Evolutionary conservation across 2,888 invertebrate species (phyloP), one percentile per base, ranked within the genome.

Genomic region (Netelia fuscicornis): DNA sequence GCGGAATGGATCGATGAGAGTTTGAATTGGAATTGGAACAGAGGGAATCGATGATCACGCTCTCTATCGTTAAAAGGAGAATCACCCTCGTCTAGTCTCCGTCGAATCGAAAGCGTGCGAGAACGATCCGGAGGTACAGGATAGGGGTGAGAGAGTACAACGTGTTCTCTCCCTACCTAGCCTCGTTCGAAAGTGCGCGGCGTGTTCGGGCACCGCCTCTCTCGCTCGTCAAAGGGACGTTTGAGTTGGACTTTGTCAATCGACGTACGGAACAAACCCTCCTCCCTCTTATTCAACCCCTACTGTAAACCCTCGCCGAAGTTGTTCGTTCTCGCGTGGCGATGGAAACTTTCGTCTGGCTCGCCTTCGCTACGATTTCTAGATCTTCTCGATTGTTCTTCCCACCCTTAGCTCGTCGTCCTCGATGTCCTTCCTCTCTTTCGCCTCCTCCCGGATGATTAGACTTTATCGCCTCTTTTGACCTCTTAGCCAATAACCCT

Each of bases 211-310:
- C 3, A 13, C 48, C 20, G 67, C 68, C 58, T 37, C 56, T 37
- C 62, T 70, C 52, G 56, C 44, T 42, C 68, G 44, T 78, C 84
- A 81, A 81, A 85, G 81, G 78, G 44, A 70, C 84, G 70, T 84
- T 84, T 84, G 81, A 81, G 65, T 81, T 67, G 67, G 81, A 78
- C 74, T 79, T 85, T 85, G 81, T 78, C 78, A 85, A 81, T 78
- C 75, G 70, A 20, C 54, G 30, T 20, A 30, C 37, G 20, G 10
- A 48, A 72, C 42, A 48, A 37, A 37, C 37, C 10, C 71, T 60
- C 17, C n/a, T 44, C 23, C 44, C 65, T 54, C 37, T 17, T n/a
- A 60, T 60, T n/a, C 48, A 3, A 62, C 52, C 37, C 17, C 37
- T 17, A 64, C 56, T 62, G 20, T 37, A 37, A 5, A 37, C 37